Percentiles rank a stretch among this genome's conserved stretches.
phyloP scores from a whole-genome alignment of 2,113 vertebrate genomes.

The Boulengeromyrus knoepffleri region DNA sequence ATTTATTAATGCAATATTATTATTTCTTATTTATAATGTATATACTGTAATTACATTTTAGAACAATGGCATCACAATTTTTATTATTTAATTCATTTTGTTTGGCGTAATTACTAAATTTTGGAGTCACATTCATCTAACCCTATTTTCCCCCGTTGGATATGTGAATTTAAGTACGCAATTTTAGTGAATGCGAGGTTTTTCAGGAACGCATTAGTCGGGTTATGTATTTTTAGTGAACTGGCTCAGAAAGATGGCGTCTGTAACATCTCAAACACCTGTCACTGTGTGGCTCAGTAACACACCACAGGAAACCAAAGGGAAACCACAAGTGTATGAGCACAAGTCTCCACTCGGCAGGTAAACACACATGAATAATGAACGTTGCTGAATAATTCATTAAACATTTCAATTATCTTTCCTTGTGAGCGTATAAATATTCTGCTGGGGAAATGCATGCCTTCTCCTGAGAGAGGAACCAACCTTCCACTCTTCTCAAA shows the following conservation, averaged over 20 bases:
- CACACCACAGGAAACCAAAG: not conserved
- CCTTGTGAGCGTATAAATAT: not conserved
- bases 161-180: not conserved
- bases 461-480: not conserved
- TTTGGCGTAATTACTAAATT: not conserved
- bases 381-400: slow-evolving; percentile 19
- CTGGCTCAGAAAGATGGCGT: not conserved
- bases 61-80: not conserved
- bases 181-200: not conserved
- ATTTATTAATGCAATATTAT: not conserved
- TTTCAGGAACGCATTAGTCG: not conserved
- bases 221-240: not conserved
- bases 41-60: not conserved
- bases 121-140: not conserved
- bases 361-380: slow-evolving; percentile 19
- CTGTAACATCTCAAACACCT: not conserved
- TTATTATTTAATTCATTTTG: not conserved
- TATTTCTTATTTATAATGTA: not conserved
- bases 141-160: not conserved
- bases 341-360: slow-evolving; percentile 19
- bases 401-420: slow-evolving; percentile 28
- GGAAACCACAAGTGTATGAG: not conserved
- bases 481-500: not conserved
- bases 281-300: not conserved
- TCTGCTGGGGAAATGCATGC: not conserved